These are phyloP conservation scores for Rhagium mordax DNA, from an alignment of 2,888 invertebrate species.

Conservation along the genomic window DNA sequence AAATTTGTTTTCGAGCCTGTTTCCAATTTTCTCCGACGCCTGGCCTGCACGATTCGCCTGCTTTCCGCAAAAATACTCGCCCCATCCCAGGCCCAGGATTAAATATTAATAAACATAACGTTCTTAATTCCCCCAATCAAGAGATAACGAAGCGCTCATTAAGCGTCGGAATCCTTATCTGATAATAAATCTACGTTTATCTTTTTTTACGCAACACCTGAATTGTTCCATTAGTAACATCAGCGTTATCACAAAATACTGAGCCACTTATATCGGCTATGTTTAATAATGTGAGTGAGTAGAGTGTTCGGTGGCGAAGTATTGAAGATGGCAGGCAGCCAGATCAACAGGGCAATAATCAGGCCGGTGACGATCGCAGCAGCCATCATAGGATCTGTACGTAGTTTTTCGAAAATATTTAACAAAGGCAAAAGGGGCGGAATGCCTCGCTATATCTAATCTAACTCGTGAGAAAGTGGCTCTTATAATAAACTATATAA, in stretches of 20 bases:
- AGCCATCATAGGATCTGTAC: slow-evolving; percentile 42
- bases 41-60: not conserved
- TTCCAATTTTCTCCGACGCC: not conserved
- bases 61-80: not conserved
- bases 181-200: slow-evolving; percentile 39
- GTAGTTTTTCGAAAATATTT: slow-evolving; percentile 27
- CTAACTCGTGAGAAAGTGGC: too few relatives aligned
- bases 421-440: too few relatives aligned
- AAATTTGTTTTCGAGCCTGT: not conserved
- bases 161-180: slow-evolving; percentile 35
- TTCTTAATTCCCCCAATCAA: slow-evolving; percentile 25
- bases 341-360: slow-evolving; percentile 9
- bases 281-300: slow-evolving; percentile 30
- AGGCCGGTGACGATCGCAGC: slow-evolving; percentile 40
- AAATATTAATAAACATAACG: slow-evolving; percentile 18
- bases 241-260: slow-evolving; percentile 31
- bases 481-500: too few relatives aligned
- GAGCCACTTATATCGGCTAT: slow-evolving; percentile 18
- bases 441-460: too few relatives aligned
- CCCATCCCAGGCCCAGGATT: not conserved
- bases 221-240: slow-evolving; percentile 33
- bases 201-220: slow-evolving; percentile 38
- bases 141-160: slow-evolving; percentile 18
- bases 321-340: slow-evolving; percentile 14
- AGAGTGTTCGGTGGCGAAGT: not conserved